Conservation (phyloP, 2,888 invertebrate species). For the Scaptodrosophila latifasciaeformis region DNA sequence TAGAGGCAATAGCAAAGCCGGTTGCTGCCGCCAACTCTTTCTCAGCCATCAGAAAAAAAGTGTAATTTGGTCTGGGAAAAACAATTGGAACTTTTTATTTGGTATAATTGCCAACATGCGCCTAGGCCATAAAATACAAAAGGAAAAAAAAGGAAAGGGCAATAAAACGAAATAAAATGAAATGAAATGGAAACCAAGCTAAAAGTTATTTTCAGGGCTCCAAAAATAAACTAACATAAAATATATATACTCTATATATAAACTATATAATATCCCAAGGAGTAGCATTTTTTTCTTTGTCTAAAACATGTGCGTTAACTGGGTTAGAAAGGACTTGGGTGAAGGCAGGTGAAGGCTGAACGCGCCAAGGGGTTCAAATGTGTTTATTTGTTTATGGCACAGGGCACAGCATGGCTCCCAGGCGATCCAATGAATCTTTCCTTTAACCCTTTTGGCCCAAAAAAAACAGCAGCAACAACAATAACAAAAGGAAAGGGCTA, state of each 20-base stretch:
- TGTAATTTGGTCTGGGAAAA: conserved; percentile 28
- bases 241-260: background rate
- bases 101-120: conserved; percentile 54
- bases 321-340: too few species aligned
- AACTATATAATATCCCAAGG: too few species aligned
- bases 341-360: conserved; percentile 47
- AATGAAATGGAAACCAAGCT: background rate
- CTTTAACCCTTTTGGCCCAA: conserved; percentile 1
- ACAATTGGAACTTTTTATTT: conserved; percentile 44
- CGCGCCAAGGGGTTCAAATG: conserved; percentile 61
- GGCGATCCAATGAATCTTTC: too few species aligned
- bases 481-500: conserved; percentile 34
- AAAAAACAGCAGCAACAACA: background rate
- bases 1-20: conserved; percentile 26
- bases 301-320: conserved; percentile 1
- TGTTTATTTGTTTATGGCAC: conserved; percentile 67
- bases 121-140: conserved; percentile 35
- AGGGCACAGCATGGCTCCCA: conserved; percentile 40
- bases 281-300: conserved; percentile 20
- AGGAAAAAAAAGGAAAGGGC: too few species aligned
- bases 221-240: conserved; percentile 13
- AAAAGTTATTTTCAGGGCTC: too few species aligned
- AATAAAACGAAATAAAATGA: too few species aligned
- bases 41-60: conserved; percentile 48
- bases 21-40: background rate